phyloP scores from a whole-genome alignment of 2,888 invertebrate genomes.

The Proisotoma minuta region DNA sequence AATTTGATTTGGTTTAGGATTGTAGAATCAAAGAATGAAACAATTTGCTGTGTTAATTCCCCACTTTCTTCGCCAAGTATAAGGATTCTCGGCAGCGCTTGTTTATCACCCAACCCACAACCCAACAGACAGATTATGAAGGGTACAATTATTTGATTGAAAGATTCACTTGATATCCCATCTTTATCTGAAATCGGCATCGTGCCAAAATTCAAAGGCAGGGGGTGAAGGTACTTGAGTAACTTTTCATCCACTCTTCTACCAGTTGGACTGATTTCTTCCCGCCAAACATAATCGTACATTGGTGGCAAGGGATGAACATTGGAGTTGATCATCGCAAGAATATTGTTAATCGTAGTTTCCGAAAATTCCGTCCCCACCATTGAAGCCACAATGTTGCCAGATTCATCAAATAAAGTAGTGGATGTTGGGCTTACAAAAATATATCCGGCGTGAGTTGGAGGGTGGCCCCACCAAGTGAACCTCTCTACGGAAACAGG shows the following conservation, averaged over 20 bases:
- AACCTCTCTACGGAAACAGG: slow-evolving; percentile 3
- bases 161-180: no score
- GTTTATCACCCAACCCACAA: no score
- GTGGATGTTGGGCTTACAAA: not conserved
- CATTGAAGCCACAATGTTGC: not conserved
- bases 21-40: no score
- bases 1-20: no score
- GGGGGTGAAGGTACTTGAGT: not conserved
- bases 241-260: not conserved
- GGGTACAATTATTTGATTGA: no score
- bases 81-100: no score
- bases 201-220: no score
- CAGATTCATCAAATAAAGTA: not conserved
- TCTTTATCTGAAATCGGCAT: no score
- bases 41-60: no score
- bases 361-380: not conserved
- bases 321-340: not conserved
- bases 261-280: not conserved
- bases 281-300: not conserved
- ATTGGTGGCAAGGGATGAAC: not conserved
- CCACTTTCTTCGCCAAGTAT: no score
- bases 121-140: no score
- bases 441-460: not conserved
- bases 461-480: not conserved
- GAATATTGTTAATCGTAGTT: not conserved